Evolutionary conservation across 1,140 invertebrate species (phyloP).

Genomic region (Euschistus heros): DNA sequence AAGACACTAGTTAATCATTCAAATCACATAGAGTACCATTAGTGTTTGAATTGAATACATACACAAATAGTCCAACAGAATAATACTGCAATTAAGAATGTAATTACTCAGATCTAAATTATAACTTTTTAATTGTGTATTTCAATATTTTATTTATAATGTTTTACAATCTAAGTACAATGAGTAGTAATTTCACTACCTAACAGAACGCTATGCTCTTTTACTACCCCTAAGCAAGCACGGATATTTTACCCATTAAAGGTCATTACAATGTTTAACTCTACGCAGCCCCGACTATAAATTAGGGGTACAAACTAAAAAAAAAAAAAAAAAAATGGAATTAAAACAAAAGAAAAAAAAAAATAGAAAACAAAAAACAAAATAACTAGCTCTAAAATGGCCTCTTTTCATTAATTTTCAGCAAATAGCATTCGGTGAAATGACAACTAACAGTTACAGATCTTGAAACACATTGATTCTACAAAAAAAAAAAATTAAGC

Average conservation of each 20-base stretch:
- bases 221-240: conserved; percentile 23
- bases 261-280: neutral
- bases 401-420: conserved; percentile 8
- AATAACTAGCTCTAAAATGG: conserved; percentile 19
- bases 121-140: conserved; percentile 16
- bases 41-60: conserved; percentile 6
- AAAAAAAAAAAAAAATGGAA: neutral
- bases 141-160: neutral
- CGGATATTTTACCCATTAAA: neutral
- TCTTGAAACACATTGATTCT: conserved; percentile 7
- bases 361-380: neutral
- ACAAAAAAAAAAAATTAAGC: conserved; percentile 15
- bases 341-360: conserved; percentile 17
- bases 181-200: conserved; percentile 22
- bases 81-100: conserved; percentile 22
- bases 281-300: conserved; percentile 10
- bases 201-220: conserved; percentile 24
- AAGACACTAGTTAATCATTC: conserved; percentile 5
- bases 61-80: conserved; percentile 19
- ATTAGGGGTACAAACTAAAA: neutral
- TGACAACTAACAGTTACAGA: conserved; percentile 10
- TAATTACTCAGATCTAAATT: conserved; percentile 24
- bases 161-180: conserved; percentile 17
- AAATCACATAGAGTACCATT: conserved; percentile 12
- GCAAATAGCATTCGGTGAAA: conserved; percentile 12